Percentiles rank a stretch among this genome's conserved stretches.
phyloP scores from a whole-genome alignment of 2,797 vertebrate genomes.

The Melanotaenia pygmaea region DNA sequence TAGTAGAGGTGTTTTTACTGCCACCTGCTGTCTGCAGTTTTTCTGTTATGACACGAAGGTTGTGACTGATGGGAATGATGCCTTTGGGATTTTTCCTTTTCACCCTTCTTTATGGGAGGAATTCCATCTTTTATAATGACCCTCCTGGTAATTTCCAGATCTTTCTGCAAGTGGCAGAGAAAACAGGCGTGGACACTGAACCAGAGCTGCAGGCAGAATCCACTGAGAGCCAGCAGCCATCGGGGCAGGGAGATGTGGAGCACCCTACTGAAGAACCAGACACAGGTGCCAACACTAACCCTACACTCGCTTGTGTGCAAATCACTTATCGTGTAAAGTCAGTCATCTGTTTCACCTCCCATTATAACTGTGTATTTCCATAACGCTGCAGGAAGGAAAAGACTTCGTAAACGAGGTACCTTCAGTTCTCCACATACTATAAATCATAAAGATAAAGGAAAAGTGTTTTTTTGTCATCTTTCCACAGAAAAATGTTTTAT shows the following conservation, averaged over 20 bases:
- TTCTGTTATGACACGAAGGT: neutral
- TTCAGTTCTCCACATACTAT: neutral
- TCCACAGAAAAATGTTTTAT: no score
- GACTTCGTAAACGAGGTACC: conserved; percentile 78
- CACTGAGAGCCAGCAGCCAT: conserved; percentile 9
- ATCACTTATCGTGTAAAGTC: conserved; percentile 11
- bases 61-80: neutral
- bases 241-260: conserved; percentile 30
- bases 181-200: conserved; percentile 70
- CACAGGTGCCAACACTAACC: conserved; percentile 57
- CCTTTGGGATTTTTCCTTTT: neutral
- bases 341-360: conserved; percentile 33
- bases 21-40: conserved; percentile 36
- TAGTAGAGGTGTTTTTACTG: conserved; percentile 25
- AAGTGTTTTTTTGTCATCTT: neutral
- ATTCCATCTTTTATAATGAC: neutral
- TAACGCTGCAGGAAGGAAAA: conserved; percentile 80
- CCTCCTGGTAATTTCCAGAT: conserved; percentile 78
- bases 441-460: neutral
- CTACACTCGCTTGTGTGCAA: conserved; percentile 7
- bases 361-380: conserved; percentile 61
- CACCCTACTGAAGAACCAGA: conserved; percentile 68
- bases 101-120: neutral
- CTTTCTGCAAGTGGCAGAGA: conserved; percentile 89
- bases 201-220: conserved; percentile 37